Evolutionary conservation across 2,888 invertebrate species (phyloP), one percentile per base, ranked within the genome.

Genomic region (Aspidiotus destructor): DNA sequence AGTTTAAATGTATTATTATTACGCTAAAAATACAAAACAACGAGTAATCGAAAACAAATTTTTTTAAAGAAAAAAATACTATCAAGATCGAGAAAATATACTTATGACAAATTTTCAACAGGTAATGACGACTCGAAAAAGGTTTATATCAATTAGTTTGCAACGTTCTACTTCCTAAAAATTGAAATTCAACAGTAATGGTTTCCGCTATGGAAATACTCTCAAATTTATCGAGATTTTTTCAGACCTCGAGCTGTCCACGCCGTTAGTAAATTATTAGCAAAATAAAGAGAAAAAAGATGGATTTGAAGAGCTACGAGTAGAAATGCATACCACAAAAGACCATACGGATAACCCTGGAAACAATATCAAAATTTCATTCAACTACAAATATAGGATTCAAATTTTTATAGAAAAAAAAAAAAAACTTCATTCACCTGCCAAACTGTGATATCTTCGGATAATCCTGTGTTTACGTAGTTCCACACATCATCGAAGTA

Each of bases 281-380:
- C 86, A 78, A 93, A 93, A 77, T 87, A 87, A 52, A 92, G 77
- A 65, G 92, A 89, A 79, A 92, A 92, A 72, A 85, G 82, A 77
- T 94, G 94, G 64, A 96, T 87, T 81, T 97, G 96, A 54, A 89
- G 82, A 8, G 90, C 92, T 11, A 91, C 80, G 60, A 91, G 80
- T 72, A 95, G 85, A 78, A 95, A 96, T 70, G 87, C 88, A 77
- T 92, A 93, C 95, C 94, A 95, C 71, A 96, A 81, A 41, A 95
- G 80, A 15, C 92, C 93, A 76, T 94, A 91, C 0, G 96, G 95
- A 77, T 89, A 88, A 15, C 87, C 89, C 90, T 92, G 80, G 70
- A 84, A 79, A 8, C n/a, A 15, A 10, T 28, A 53, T 11, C 57
- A 5, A 52, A 13, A 52, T 52, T 52, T 52, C 5, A 52, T 3